phyloP scores from a whole-genome alignment of 2,888 invertebrate genomes.

The Silvanus unidentatus region DNA sequence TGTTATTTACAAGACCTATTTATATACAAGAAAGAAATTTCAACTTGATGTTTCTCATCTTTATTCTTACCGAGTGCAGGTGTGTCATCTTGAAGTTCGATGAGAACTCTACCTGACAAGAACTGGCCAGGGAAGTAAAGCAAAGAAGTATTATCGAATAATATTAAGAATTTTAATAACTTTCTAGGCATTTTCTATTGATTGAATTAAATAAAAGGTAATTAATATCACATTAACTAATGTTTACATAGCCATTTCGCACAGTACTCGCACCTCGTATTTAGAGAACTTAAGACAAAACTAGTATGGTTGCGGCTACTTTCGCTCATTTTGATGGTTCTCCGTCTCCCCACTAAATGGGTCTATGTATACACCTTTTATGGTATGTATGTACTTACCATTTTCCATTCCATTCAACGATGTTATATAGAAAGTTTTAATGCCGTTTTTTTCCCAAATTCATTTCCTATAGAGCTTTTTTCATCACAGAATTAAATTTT shows the following conservation, averaged over 20 bases:
- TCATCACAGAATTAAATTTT: no score
- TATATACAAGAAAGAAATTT: no score
- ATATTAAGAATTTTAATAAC: constrained; percentile 84
- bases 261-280: no score
- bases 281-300: neutral
- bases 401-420: no score
- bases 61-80: constrained; percentile 70
- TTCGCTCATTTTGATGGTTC: neutral
- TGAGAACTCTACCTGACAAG: constrained; percentile 82
- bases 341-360: no score
- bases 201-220: constrained; percentile 1
- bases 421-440: no score
- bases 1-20: no score
- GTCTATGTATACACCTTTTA: no score
- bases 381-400: no score
- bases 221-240: constrained; percentile 4
- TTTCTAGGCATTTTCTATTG: constrained; percentile 81
- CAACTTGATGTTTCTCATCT: constrained; percentile 16
- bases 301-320: constrained; percentile 3
- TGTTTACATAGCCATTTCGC: constrained; percentile 5
- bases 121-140: constrained; percentile 93
- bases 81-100: constrained; percentile 90
- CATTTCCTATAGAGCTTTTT: no score
- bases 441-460: no score
- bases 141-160: constrained; percentile 89